Percentiles rank a stretch among this genome's conserved stretches.
phyloP scores from a whole-genome alignment of 2,113 vertebrate species.

The Mixornis gularis region DNA sequence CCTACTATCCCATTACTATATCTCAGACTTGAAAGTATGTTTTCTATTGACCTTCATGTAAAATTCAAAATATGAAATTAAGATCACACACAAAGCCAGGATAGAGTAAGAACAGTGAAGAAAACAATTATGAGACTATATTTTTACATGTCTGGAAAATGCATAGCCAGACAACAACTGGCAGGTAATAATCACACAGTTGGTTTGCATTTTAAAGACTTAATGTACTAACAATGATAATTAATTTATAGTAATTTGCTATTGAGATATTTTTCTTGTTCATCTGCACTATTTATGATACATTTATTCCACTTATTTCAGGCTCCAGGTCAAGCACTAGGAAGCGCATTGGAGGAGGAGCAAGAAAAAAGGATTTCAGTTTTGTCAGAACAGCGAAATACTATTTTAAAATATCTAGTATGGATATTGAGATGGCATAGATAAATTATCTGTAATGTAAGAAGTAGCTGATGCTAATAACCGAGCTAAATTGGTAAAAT shows the following conservation, averaged over 20 bases:
- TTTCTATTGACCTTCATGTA: background rate
- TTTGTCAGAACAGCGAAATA: background rate
- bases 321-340: background rate
- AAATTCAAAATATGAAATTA: background rate
- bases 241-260: background rate
- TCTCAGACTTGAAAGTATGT: background rate
- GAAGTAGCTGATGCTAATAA: slow-evolving; percentile 15
- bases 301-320: background rate
- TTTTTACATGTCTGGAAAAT: background rate
- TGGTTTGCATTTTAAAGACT: background rate
- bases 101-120: background rate
- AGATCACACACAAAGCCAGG: background rate
- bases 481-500: slow-evolving; percentile 10
- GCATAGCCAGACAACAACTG: background rate
- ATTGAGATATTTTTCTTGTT: background rate
- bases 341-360: background rate
- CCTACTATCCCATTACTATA: background rate
- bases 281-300: background rate
- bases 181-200: background rate
- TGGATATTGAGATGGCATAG: background rate
- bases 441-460: background rate
- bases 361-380: background rate
- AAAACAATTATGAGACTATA: background rate
- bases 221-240: background rate
- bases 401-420: background rate